Percentiles rank a stretch among this genome's conserved stretches.
Conservation (phyloP, 1,140 invertebrate genomes). For the Lepidurus packardi region DNA sequence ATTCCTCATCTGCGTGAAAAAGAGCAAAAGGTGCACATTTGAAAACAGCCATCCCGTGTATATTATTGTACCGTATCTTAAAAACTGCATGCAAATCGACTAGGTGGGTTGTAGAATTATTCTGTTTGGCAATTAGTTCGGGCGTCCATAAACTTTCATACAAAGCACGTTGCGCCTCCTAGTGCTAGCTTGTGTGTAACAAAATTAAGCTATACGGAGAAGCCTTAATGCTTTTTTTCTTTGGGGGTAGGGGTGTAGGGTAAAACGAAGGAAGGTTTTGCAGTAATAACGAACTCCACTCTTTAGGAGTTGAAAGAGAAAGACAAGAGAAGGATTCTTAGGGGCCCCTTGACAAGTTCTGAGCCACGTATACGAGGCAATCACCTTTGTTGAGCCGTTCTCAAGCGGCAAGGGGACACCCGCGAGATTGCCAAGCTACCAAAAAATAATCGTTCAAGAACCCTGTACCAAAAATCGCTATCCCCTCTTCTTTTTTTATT, state of each 20-base stretch:
- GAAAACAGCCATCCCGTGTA: no score
- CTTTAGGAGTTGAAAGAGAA: neutral
- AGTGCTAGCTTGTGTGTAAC: no score
- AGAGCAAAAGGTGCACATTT: no score
- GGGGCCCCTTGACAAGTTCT: constrained; percentile 6
- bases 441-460: constrained; percentile 11
- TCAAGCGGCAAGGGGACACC: constrained; percentile 5
- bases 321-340: neutral
- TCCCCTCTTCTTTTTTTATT: neutral
- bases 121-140: no score
- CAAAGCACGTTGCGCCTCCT: no score
- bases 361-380: constrained; percentile 11
- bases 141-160: no score
- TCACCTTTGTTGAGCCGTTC: constrained; percentile 6
- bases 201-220: no score
- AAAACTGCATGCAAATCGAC: no score
- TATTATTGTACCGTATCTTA: no score
- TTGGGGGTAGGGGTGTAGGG: neutral
- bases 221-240: neutral
- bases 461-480: neutral
- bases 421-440: constrained; percentile 11
- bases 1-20: no score
- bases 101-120: no score
- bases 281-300: no score
- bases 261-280: neutral